phyloP scores from a whole-genome alignment of 2,113 vertebrate species.

The Cranoglanis bouderius region DNA sequence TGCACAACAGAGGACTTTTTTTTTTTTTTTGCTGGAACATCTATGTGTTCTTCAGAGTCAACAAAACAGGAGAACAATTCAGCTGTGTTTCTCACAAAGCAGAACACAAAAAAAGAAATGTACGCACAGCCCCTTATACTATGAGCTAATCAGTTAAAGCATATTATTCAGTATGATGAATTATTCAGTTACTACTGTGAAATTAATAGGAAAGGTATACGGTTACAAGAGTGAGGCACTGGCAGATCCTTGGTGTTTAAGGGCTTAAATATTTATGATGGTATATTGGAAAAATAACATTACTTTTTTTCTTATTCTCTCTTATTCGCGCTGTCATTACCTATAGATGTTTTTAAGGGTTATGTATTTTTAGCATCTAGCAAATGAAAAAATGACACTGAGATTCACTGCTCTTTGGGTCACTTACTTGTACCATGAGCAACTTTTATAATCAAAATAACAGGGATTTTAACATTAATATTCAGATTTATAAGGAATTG shows the following conservation, averaged over 20 bases:
- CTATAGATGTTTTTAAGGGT: not conserved
- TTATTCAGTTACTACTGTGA: not conserved
- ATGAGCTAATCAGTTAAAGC: not conserved
- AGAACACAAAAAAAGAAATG: not conserved
- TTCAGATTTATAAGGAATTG: not conserved
- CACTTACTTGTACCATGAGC: not conserved
- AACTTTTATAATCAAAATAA: not conserved
- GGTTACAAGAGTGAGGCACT: not conserved
- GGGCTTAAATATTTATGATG: not conserved
- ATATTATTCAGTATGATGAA: not conserved
- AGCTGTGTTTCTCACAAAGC: slow-evolving; percentile 19
- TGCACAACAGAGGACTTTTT: not conserved
- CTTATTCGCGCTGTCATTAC: not conserved
- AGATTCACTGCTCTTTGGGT: not conserved
- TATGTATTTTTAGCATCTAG: not conserved
- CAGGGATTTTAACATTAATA: not conserved
- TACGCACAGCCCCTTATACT: not conserved
- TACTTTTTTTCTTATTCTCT: not conserved
- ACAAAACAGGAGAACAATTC: slow-evolving; percentile 28
- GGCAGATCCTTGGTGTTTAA: not conserved
- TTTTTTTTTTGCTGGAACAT: not conserved
- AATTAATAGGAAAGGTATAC: not conserved
- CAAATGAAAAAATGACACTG: not conserved
- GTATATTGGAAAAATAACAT: not conserved
- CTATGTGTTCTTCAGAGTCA: not conserved